A percentile compares a stretch with the other conserved stretches of the same genome.
Conservation (phyloP, 1,140 invertebrate genomes). For the Paraescarpia echinospica region DNA sequence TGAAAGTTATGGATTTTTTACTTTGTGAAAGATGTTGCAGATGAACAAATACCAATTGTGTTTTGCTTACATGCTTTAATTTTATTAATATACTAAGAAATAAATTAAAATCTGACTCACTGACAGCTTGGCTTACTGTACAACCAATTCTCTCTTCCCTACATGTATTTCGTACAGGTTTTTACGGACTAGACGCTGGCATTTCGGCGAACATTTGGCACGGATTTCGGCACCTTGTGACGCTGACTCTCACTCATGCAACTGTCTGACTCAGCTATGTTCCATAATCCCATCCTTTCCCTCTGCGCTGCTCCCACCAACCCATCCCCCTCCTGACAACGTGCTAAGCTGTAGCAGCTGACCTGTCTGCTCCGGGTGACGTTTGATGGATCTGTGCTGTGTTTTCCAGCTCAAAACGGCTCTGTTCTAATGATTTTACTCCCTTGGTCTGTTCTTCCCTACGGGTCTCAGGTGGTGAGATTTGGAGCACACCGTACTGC, state of each 20-base stretch:
- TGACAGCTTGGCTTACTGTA: no score
- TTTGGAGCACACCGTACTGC: background rate
- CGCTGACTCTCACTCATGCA: background rate
- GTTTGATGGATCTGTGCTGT: background rate
- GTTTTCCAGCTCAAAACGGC: background rate
- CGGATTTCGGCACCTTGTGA: background rate
- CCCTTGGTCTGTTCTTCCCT: background rate
- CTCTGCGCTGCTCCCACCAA: background rate
- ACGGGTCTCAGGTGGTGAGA: background rate
- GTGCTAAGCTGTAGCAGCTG: background rate
- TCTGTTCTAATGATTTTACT: conserved; percentile 6
- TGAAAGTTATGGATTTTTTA: no score
- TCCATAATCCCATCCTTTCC: background rate
- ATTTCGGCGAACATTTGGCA: background rate
- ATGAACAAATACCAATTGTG: no score
- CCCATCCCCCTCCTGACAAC: background rate
- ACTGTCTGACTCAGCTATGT: background rate
- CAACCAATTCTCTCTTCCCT: background rate
- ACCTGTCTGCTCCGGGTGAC: background rate
- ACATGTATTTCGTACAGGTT: background rate
- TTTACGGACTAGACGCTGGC: background rate
- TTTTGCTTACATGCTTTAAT: no score
- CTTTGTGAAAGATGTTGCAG: no score
- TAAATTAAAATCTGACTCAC: background rate
- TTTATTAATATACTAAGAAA: background rate